A percentile compares a stretch with the other conserved stretches of the same genome.
Conservation (phyloP, 1,140 invertebrate genomes). For the Bathynomus jamesi region DNA sequence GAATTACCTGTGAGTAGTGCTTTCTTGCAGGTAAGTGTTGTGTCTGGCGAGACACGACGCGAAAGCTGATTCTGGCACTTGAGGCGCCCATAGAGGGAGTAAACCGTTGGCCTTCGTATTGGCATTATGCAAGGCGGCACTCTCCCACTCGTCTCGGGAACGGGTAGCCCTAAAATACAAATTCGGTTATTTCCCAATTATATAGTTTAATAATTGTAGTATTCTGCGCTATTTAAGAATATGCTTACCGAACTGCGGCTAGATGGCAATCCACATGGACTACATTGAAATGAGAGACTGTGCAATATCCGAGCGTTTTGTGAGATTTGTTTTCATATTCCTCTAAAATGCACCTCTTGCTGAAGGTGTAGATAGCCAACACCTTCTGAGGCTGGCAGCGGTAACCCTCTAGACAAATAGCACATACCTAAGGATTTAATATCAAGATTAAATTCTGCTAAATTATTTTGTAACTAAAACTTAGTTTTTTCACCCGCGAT, state of each 20-base stretch:
- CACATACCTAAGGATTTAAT: constrained; percentile 64
- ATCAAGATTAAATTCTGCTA: neutral
- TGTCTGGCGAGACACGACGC: constrained; percentile 78
- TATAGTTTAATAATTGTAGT: neutral
- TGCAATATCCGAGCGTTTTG: constrained; percentile 63
- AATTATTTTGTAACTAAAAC: neutral
- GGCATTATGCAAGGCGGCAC: constrained; percentile 91
- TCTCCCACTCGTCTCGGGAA: constrained; percentile 92
- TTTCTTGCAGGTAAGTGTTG: constrained; percentile 50
- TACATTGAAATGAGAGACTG: constrained; percentile 96
- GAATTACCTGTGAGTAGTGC: constrained; percentile 58
- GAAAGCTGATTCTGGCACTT: constrained; percentile 89
- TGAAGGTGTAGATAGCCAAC: constrained; percentile 93
- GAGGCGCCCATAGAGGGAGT: constrained; percentile 89
- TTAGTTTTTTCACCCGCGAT: neutral
- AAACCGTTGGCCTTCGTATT: constrained; percentile 96
- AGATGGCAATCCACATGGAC: constrained; percentile 98
- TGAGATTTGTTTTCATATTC: constrained; percentile 74
- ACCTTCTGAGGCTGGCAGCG: constrained; percentile 56
- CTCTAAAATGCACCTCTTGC: constrained; percentile 89
- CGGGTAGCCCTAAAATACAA: constrained; percentile 48
- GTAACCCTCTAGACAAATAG: constrained; percentile 96
- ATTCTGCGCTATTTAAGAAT: no score
- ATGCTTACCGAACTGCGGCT: constrained; percentile 72
- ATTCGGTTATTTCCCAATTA: neutral